Conservation (phyloP, 2,888 invertebrate species). For the Raillietiella orientalis region DNA sequence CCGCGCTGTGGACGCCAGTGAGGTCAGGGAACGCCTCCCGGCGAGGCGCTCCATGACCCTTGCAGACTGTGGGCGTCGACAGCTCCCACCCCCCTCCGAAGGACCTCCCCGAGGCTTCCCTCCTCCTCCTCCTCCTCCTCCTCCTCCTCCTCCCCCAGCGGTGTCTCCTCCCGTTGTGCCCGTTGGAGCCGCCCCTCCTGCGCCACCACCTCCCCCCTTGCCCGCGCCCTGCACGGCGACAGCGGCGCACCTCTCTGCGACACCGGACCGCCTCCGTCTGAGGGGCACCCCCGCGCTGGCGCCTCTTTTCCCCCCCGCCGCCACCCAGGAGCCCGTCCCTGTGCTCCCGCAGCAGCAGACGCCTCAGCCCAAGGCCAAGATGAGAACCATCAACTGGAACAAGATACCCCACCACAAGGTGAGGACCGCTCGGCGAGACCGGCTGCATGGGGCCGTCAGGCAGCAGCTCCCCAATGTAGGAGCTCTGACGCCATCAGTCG, state of each 20-base stretch:
- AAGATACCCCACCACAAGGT: constrained; percentile 74
- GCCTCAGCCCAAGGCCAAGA: constrained; percentile 73
- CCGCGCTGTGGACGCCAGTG: neutral
- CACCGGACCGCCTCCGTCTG: constrained; percentile 8
- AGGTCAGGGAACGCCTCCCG: no score
- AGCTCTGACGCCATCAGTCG: no score
- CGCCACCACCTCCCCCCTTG: constrained; percentile 13
- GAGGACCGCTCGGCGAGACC: constrained; percentile 10
- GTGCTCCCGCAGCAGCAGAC: constrained; percentile 55
- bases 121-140: constrained; percentile 13
- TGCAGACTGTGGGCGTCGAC: no score
- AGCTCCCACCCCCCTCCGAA: no score
- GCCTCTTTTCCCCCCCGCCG: constrained; percentile 4
- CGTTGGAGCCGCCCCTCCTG: constrained; percentile 7
- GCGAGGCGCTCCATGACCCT: constrained; percentile 1
- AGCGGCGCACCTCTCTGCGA: constrained; percentile 6
- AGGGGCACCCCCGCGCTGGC: constrained; percentile 8
- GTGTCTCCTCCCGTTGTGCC: constrained; percentile 12
- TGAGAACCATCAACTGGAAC: constrained; percentile 95
- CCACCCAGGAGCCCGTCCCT: constrained; percentile 6
- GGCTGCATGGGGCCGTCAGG: constrained; percentile 7
- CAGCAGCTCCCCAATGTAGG: no score
- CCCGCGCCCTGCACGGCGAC: constrained; percentile 8
- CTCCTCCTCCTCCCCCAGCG: constrained; percentile 15
- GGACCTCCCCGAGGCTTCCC: no score